Base-by-base conservation (phyloP, 1,140 invertebrate genomes). In the Aphaenogaster rudis region DNA sequence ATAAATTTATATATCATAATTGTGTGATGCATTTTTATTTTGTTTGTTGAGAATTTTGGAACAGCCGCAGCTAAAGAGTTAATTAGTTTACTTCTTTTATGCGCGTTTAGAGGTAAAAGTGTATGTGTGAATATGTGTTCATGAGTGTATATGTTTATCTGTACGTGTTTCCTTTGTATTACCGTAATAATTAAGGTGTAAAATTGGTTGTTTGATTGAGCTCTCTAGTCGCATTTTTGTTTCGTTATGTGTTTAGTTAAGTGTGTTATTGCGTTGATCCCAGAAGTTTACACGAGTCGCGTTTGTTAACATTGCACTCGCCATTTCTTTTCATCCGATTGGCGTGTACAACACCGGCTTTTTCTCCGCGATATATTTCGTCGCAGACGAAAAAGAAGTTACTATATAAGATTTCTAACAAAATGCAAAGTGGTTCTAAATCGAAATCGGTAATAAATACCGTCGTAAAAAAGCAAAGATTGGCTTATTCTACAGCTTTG, bases 191-290 rank as follows among this genome's bases (percentile, higher is more conserved):
- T 92, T 85, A 88, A 67, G 88, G 86, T 92, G 89, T 86, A 92
- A 91, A 92, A 91, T 74, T 84, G 90, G 82, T 91, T 80, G 88
- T 94, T 95, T 94, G 93, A 94, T 94, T 94, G 92, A 94, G 93
- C 94, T 94, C 93, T 91, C 88, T 92, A 93, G 87, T 84, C 72
- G 66, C 67, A 54, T 77, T 74, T 86, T 81, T 61, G 64, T 82
- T 74, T 90, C 61, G 39, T 92, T 88, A 88, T 45, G 80, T 78
- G 59, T 89, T 88, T 86, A 90, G 88, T 91, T 92, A 87, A 90
- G 87, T 91, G 88, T 93, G 81, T 93, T 91, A 91, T 91, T 92
- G 90, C 89, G 76, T 93, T 94, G 91, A 93, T 92, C 90, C 89
- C 91, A 92, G 86, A 92, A 93, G 89, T 91, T 93, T 89, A 89